Conservation (phyloP, 2,113 vertebrate genomes). For the Tursiops truncatus region DNA sequence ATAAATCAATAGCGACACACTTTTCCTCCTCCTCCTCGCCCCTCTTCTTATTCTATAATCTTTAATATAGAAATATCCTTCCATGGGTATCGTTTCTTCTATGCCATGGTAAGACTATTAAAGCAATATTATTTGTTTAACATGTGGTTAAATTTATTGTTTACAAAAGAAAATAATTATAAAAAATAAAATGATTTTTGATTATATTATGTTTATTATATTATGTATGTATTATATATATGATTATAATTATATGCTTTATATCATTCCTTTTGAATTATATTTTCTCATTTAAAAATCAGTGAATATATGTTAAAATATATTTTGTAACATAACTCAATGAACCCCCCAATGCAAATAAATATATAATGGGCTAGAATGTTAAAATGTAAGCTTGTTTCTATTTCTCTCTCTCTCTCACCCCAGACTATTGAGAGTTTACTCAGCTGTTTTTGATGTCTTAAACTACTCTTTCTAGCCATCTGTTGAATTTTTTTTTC, state of each 20-base stretch:
- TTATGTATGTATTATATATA: neutral
- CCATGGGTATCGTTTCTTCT: neutral
- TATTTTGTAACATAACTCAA: neutral
- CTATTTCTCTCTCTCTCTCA: constrained; percentile 60
- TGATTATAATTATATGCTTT: neutral
- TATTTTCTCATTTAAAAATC: constrained; percentile 32
- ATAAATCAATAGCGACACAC: too few species aligned
- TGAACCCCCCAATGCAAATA: constrained; percentile 45
- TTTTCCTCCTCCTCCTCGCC: too few species aligned
- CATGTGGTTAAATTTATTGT: neutral
- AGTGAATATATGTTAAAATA: neutral
- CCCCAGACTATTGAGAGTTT: constrained; percentile 83
- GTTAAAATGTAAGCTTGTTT: constrained; percentile 71
- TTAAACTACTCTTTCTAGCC: constrained; percentile 83
- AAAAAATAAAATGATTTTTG: neutral
- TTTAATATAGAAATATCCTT: neutral
- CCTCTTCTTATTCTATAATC: neutral
- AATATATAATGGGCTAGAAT: constrained; percentile 76
- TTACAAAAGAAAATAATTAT: neutral
- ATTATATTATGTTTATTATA: neutral
- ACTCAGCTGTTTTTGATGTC: constrained; percentile 87
- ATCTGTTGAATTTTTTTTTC: constrained; percentile 83
- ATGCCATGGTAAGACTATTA: neutral
- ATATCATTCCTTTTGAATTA: neutral
- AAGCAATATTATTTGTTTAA: neutral